Evolutionary conservation across 2,797 vertebrate species (phyloP).

Genomic region (Gymnoscopelus braueri): DNA sequence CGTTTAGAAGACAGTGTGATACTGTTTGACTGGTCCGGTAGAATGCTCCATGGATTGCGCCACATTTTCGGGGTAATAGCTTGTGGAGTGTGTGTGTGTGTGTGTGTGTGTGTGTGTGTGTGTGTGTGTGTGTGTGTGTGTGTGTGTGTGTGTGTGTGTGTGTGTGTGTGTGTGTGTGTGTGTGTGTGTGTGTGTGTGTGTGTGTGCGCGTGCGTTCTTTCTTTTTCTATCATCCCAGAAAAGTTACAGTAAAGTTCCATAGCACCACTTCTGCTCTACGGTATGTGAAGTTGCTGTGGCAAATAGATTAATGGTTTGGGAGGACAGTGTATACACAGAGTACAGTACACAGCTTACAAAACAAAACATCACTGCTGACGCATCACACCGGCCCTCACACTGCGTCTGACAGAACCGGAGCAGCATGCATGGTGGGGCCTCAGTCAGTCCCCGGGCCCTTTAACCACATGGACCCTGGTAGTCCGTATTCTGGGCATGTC

Average conservation of each 20-base stretch:
- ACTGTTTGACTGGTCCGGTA: constrained; percentile 71
- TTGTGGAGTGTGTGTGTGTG: constrained; percentile 42
- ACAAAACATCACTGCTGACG: constrained; percentile 53
- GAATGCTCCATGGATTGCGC: constrained; percentile 71
- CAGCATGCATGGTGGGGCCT: too few species aligned
- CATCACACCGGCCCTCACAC: too few species aligned
- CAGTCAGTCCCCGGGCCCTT: too few species aligned
- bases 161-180: not conserved
- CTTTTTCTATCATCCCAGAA: constrained; percentile 55
- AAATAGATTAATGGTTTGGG: constrained; percentile 59
- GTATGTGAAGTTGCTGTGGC: constrained; percentile 47
- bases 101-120: not conserved
- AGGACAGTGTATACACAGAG: constrained; percentile 46
- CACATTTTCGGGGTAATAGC: constrained; percentile 67
- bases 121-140: too few species aligned
- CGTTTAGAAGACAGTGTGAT: constrained; percentile 38
- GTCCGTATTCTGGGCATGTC: too few species aligned
- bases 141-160: too few species aligned
- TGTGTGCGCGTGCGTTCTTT: constrained; percentile 12
- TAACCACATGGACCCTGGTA: too few species aligned
- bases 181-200: not conserved
- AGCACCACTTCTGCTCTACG: constrained; percentile 36
- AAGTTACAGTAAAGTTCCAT: constrained; percentile 68
- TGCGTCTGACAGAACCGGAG: too few species aligned
- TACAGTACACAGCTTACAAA: constrained; percentile 50